Base-by-base conservation (phyloP, 2,797 vertebrate species). In the Bufotes viridis region DNA sequence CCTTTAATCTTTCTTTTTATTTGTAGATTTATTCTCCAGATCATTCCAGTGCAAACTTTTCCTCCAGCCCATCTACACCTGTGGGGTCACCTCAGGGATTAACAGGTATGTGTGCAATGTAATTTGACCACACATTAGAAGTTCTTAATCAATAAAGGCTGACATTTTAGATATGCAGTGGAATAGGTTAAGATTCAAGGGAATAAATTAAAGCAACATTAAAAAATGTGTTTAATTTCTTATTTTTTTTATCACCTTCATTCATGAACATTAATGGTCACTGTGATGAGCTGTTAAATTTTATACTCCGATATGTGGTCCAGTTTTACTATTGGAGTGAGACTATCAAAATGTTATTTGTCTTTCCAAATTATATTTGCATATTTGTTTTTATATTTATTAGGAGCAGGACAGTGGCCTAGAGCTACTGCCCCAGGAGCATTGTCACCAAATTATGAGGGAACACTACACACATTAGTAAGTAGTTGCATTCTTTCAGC, bases 1-100 rank as follows among this genome's bases (percentile, higher is more conserved):
- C 42, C 2, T 42, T 42, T 42, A 0, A 42, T 42, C 6, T 60
- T 60, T 12, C 3, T 2, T 81, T 3, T 2, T 86, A 91, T 14
- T 88, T 91, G 14, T 92, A 99, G 98, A 99, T 99, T 94, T 99
- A 99, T 91, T 98, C 98, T 53, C 98, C 98, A 0, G 98, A 99
- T 93, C 98, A 98, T 94, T 98, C 97, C 93, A 99, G 97, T 92
- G 96, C 93, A 96, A 99, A 98, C 93, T 99, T 98, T 93, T 97
- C 98, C 2, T 96, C 98, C 67, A 98, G 97, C 76, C 97, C 98
- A 91, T 97, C 98, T 0, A 98, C 98, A 79, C 98, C 98, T 0
- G 97, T 98, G 88, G 98, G 97, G 87, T 99, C 98, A 86, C 98
- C 98, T 58, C 98, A 99, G 94, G 96, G 96, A 90, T 96, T 99